phyloP scores from a whole-genome alignment of 2,113 vertebrate species.

The Platycercus adscitus region DNA sequence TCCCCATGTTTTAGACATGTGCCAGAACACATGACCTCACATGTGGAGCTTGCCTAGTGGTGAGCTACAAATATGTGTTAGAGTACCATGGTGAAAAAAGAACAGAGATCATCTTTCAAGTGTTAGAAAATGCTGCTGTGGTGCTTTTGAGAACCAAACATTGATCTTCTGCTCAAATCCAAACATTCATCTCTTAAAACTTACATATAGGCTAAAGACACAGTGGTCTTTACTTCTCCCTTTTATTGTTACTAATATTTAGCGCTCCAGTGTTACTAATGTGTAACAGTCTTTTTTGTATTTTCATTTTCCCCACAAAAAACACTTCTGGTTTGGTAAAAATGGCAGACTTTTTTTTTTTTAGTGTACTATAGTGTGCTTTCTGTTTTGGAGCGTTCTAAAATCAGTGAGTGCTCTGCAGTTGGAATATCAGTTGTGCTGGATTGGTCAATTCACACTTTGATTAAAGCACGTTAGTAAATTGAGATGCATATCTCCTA shows the following conservation, averaged over 20 bases:
- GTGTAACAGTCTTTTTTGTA: not conserved
- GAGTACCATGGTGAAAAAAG: not conserved
- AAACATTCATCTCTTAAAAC: not conserved
- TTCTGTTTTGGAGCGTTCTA: not conserved
- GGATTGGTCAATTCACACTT: not conserved
- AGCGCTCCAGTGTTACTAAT: not conserved
- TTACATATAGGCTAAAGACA: not conserved
- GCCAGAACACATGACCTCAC: not conserved
- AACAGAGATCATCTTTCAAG: not conserved
- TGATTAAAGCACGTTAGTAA: not conserved
- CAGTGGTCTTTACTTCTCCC: not conserved
- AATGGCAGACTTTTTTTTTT: not conserved
- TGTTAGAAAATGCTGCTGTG: not conserved
- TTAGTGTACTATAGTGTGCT: not conserved
- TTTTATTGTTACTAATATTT: not conserved
- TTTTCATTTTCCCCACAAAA: not conserved
- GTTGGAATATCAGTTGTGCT: not conserved
- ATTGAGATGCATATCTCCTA: not conserved
- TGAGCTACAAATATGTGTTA: not conserved
- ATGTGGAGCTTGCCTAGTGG: not conserved
- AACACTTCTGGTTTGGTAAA: not conserved
- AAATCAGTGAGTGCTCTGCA: not conserved
- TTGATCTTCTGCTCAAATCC: not conserved
- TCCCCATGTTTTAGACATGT: fast-evolving
- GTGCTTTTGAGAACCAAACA: not conserved